These are phyloP conservation scores for Crax fasciolata DNA, from an alignment of 2,797 vertebrate genomes.

Conservation along the genomic window DNA sequence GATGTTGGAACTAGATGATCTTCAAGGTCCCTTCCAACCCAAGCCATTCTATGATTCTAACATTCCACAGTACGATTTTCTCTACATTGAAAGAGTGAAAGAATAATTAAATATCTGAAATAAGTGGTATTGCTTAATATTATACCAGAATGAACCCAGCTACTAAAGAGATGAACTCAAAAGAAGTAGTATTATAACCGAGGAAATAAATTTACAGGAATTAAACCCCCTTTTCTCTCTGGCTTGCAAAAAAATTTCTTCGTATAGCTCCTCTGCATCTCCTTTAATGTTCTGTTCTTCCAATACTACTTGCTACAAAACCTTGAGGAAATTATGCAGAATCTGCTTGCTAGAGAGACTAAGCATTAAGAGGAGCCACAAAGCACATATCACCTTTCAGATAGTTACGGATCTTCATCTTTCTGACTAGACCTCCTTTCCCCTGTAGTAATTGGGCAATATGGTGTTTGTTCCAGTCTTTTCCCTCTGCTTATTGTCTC, in stretches of 20 bases:
- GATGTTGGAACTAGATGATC: neutral
- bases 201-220: neutral
- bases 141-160: neutral
- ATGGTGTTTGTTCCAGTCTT: neutral
- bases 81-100: neutral
- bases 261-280: neutral
- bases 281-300: neutral
- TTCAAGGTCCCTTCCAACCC: neutral
- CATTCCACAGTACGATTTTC: neutral
- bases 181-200: neutral
- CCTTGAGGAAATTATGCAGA: neutral
- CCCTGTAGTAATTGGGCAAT: neutral
- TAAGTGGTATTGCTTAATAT: neutral
- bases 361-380: neutral
- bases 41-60: neutral
- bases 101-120: accelerated
- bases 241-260: neutral
- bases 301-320: neutral
- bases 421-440: neutral
- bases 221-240: neutral
- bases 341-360: neutral
- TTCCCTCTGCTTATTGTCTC: neutral
- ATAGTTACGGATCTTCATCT: neutral
- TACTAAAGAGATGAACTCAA: neutral
- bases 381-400: neutral